Base-by-base conservation (phyloP, 1,140 invertebrate species). In the Pygmarrhopalites habei region DNA sequence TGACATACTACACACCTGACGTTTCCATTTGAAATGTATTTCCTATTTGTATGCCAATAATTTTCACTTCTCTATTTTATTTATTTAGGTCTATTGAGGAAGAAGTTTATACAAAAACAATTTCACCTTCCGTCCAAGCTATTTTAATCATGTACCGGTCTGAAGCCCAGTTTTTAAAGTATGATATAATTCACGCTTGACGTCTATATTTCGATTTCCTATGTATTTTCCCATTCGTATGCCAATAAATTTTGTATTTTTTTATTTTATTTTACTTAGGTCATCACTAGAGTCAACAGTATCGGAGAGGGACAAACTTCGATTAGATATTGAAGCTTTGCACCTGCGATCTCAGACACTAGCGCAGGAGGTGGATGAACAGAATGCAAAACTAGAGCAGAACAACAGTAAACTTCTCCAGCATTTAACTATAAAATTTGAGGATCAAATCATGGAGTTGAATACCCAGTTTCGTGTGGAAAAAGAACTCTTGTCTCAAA, bases 351-450 rank as follows among this genome's bases (percentile, higher is more conserved):
- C 89, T 0, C 80, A 83, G 7, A 70, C 90, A 35, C 75, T 95
- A 23, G 91, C 89, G 1, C 86, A 88, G 62, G 92, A 95, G 76
- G 86, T 92, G 1, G 92, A 95, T 73, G 92, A 95, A 56, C 86
- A 89, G 70, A 89, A 94, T 74, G 79, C 82, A 0, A 81, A 84
- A 43, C 80, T 93, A 69, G 91, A 95, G 75, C 83, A 83, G 62
- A 82, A 82, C 28, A 78, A 84, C 53, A 81, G 85, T 72, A 80
- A 83, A 41, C 51, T 61, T 43, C 41, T 77, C 85, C 41, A 85
- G 84, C 51, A 78, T 53, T 73, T 90, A 2, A 90, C 93, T 71
- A 81, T 83, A 44, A 82, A 86, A 61, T 88, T 92, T 72, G 75
- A 83, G 1, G 89, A 91, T 67, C 82, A 85, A 58, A 73, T 88